Conservation (phyloP, 2,888 invertebrate species). For the Drosophila peninsularis region DNA sequence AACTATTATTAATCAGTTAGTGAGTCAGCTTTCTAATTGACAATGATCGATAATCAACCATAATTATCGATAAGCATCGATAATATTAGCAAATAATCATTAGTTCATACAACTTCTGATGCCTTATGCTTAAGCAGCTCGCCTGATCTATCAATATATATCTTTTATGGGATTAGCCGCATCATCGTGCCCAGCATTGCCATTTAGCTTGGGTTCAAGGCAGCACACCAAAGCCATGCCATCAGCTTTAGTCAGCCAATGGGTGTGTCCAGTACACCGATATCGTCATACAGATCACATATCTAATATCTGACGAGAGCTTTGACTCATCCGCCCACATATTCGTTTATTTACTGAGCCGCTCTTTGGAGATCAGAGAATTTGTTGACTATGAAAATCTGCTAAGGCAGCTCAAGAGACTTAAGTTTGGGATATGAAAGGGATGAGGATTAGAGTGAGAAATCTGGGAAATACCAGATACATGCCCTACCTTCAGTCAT, state of each 20-base stretch:
- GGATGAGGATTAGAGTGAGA: no score
- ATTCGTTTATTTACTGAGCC: background rate
- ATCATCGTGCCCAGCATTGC: background rate
- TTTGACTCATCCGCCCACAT: slow-evolving; percentile 7
- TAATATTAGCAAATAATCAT: no score
- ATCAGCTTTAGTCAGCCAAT: slow-evolving; percentile 4
- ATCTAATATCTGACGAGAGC: background rate
- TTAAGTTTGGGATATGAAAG: no score
- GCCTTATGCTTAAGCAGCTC: background rate
- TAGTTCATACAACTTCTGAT: background rate
- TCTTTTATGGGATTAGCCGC: background rate
- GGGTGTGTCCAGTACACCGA: slow-evolving; percentile 11
- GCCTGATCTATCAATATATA: background rate
- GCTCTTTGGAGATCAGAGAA: background rate
- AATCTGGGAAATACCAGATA: no score
- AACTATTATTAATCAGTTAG: background rate
- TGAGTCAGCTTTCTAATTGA: no score
- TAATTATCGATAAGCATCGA: no score
- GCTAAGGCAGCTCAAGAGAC: background rate
- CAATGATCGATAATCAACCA: background rate
- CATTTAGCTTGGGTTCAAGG: slow-evolving; percentile 5
- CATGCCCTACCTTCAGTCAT: no score
- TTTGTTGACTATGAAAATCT: background rate
- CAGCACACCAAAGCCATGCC: background rate
- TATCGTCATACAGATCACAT: slow-evolving; percentile 5